Conservation (phyloP, 2,113 vertebrate genomes). For the Hemiscyllium ocellatum region DNA sequence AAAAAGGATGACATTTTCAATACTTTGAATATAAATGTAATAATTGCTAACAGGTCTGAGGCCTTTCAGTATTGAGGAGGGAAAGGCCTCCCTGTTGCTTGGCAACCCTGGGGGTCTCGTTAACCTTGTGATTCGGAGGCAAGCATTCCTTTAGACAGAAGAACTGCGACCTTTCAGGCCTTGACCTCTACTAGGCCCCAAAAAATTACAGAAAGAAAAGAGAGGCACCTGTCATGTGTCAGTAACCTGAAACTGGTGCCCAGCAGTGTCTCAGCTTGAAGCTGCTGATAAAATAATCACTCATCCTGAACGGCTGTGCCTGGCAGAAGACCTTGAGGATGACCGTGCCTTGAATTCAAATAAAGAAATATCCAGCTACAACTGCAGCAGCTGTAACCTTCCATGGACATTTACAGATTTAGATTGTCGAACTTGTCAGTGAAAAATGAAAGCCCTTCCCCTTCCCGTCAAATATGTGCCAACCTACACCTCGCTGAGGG, state of each 20-base stretch:
- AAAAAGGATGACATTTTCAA: too few relatives aligned
- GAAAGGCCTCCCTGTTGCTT: neutral
- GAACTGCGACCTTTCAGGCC: neutral
- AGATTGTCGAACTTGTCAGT: neutral
- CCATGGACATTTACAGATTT: neutral
- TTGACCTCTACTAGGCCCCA: constrained; percentile 25
- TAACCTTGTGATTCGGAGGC: constrained; percentile 26
- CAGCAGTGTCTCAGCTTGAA: neutral
- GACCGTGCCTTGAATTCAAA: neutral
- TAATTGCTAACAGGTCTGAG: neutral
- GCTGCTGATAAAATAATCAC: constrained; percentile 19
- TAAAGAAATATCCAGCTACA: neutral
- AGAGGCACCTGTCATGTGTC: constrained; percentile 28
- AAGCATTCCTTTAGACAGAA: constrained; percentile 19
- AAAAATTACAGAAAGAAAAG: neutral
- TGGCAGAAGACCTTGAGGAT: neutral
- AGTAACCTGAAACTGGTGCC: neutral
- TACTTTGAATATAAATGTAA: neutral
- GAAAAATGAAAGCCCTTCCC: neutral
- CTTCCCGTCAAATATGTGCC: neutral
- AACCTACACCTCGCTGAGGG: too few relatives aligned
- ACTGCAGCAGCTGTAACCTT: neutral
- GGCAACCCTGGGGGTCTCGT: constrained; percentile 10
- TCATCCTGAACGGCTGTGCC: constrained; percentile 13
- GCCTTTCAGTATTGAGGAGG: neutral